Base-by-base conservation (phyloP, 2,797 vertebrate genomes). In the Falco cherrug region DNA sequence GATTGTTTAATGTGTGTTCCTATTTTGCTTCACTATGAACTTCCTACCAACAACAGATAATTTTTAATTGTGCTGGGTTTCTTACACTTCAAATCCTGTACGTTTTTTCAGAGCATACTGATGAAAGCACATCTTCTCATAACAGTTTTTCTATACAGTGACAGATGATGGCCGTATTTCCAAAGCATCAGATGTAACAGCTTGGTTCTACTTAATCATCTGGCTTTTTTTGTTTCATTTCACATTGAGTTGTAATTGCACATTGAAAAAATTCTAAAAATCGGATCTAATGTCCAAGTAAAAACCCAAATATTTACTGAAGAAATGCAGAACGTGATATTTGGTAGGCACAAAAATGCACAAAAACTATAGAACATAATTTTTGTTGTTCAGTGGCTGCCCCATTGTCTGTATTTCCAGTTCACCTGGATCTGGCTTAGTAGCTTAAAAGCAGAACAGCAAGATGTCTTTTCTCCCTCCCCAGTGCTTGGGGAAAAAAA, bases 161-260 rank as follows among this genome's bases (percentile, higher is more conserved):
- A 53, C 90, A 97, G 89, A 95, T 96, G 95, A 97, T 87, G 71
- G 84, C 95, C 84, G 15, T 88, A 77, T 76, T 86, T 95, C 70
- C 56, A 91, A 81, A 86, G 60, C 59, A 81, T 54, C 70, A 78
- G 88, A 83, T 50, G 26, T 73, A 89, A 94, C 90, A 97, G 69
- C 70, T 96, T 93, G 76, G 41, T 87, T 95, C 83, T 20, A 11
- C 82, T 88, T 94, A 86, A 83, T 96, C 43, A 91, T 82, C 59
- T 90, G 56, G 4, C 6, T 31, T 79, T 71, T 71, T 84, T 68
- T 85, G 28, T 85, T 80, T 96, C 37, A 33, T 76, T 90, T 93
- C 65, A 84, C 26, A 75, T 70, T 9, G 21, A 91, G 59, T 60
- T 93, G 29, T 60, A 74, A 73, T 83, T 95, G 45, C 24, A 83